These are phyloP conservation scores for Oscheius sp. DNA, from an alignment of 1,140 invertebrate genomes.

Conservation along the genomic window DNA sequence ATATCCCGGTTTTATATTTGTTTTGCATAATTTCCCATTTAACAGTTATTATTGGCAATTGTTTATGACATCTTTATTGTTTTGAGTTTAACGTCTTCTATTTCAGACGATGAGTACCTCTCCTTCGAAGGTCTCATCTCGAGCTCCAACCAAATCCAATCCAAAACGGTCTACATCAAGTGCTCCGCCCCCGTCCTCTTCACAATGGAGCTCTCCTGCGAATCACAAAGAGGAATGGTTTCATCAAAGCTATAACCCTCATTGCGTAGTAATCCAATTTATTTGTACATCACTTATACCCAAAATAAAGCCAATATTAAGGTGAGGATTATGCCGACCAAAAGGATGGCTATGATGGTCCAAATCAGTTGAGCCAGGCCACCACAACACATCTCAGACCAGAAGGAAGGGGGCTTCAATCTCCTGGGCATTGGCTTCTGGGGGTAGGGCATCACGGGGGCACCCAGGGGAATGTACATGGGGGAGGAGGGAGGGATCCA, in stretches of 20 bases:
- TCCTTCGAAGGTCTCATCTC: too few relatives aligned
- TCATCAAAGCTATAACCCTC: too few relatives aligned
- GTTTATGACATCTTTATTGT: not conserved
- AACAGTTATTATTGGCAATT: not conserved
- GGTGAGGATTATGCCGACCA: not conserved
- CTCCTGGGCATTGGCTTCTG: not conserved
- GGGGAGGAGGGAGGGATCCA: not conserved
- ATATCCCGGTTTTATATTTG: too few relatives aligned
- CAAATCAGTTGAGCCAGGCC: not conserved
- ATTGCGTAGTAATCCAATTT: too few relatives aligned
- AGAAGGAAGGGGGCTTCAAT: not conserved
- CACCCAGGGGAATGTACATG: conserved; percentile 3
- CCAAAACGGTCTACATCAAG: too few relatives aligned
- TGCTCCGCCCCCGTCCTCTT: too few relatives aligned
- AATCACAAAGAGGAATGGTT: too few relatives aligned
- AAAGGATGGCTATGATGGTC: not conserved
- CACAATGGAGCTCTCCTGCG: too few relatives aligned
- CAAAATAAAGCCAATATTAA: conserved; percentile 1
- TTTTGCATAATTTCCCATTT: not conserved
- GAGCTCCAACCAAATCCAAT: too few relatives aligned
- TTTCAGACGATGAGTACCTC: too few relatives aligned
- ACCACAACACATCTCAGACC: not conserved
- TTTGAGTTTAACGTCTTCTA: too few relatives aligned
- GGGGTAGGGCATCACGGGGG: not conserved
- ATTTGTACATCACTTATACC: too few relatives aligned